These are phyloP conservation scores for Geodia barretti DNA, from an alignment of 37 sponge, comb jelly and placozoan species.

Conservation along the genomic window DNA sequence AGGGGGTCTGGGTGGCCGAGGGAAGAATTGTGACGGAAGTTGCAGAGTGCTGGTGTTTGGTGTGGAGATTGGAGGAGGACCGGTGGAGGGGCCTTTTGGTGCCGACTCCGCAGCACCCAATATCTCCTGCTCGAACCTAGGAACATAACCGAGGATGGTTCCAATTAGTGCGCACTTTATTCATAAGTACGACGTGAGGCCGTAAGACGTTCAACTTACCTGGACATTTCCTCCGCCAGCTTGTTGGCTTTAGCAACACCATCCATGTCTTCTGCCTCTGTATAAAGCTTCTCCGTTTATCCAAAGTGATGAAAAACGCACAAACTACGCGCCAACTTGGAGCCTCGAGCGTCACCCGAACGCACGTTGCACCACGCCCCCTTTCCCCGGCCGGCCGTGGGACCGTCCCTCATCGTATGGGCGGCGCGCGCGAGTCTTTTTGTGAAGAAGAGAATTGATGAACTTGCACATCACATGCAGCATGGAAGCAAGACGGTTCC, in stretches of 20 bases:
- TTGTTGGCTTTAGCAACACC: conserved; percentile 10
- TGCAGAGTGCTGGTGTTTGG: not conserved
- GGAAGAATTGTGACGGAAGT: conserved; percentile 12
- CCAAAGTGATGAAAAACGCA: too few species aligned
- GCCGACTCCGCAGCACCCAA: conserved; percentile 14
- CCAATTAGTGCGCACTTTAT: not conserved
- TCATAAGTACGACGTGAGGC: too few species aligned
- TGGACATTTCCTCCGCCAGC: conserved; percentile 65
- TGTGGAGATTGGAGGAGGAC: not conserved
- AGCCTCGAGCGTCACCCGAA: too few species aligned
- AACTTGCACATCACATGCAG: too few species aligned
- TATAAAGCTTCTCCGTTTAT: too few species aligned
- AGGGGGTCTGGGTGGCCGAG: conserved; percentile 1
- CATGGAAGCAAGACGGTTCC: too few species aligned
- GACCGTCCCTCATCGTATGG: not conserved
- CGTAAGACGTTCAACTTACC: not conserved
- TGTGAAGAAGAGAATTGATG: too few species aligned
- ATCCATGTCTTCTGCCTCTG: not conserved
- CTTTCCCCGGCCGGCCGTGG: not conserved
- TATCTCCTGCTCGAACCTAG: conserved; percentile 62
- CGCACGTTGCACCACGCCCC: not conserved
- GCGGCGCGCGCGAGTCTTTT: not conserved
- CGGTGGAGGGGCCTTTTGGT: conserved; percentile 11
- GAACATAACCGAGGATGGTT: not conserved
- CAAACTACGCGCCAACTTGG: too few species aligned